phyloP scores from a whole-genome alignment of 2,888 invertebrate genomes.

The Lydus trimaculatus region DNA sequence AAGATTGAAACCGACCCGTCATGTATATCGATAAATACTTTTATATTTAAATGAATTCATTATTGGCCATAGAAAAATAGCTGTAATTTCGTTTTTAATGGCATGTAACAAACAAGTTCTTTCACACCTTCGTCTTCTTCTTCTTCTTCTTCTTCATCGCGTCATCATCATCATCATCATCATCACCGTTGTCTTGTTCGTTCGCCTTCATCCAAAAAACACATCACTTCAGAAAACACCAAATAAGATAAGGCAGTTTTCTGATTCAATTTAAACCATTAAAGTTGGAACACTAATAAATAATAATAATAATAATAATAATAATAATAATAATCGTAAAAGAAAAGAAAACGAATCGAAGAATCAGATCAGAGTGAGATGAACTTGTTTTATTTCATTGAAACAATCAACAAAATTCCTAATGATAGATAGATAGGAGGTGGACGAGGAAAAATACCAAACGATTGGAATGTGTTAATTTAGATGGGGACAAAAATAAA shows the following conservation, averaged over 20 bases:
- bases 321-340: neutral
- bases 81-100: conserved; percentile 50
- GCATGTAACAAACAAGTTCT: conserved; percentile 49
- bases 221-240: neutral
- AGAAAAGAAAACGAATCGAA: neutral
- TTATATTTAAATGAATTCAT: conserved; percentile 55
- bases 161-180: conserved; percentile 31
- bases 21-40: conserved; percentile 50
- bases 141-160: too few species aligned
- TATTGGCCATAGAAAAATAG: conserved; percentile 52
- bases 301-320: neutral
- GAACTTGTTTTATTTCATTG: conserved; percentile 21
- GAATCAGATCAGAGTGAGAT: neutral
- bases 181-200: neutral
- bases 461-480: neutral
- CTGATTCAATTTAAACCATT: conserved; percentile 29
- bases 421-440: neutral
- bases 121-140: conserved; percentile 53
- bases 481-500: neutral
- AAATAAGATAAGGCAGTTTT: conserved; percentile 25
- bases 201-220: neutral
- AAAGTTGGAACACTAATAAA: conserved; percentile 18
- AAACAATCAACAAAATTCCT: conserved; percentile 2
- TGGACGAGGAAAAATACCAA: neutral
- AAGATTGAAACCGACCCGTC: conserved; percentile 40